phyloP scores from a whole-genome alignment of 2,797 vertebrate genomes.

The Streptopelia turtur region DNA sequence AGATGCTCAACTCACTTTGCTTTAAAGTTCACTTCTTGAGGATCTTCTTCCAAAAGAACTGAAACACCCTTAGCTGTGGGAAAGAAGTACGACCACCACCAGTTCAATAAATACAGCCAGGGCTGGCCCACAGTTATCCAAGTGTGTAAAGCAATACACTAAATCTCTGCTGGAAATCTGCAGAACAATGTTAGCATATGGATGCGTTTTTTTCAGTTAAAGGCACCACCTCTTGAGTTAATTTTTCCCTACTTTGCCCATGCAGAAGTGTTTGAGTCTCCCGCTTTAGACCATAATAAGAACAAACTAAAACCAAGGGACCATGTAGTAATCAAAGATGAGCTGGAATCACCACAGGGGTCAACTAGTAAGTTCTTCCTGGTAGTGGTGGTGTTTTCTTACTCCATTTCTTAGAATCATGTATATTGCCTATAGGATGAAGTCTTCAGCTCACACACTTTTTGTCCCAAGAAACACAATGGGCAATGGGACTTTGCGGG shows the following conservation, averaged over 20 bases:
- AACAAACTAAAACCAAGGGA: background rate
- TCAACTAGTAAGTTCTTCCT: background rate
- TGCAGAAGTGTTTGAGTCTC: background rate
- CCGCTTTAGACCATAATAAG: background rate
- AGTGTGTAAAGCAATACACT: background rate
- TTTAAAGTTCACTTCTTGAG: background rate
- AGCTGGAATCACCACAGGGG: background rate
- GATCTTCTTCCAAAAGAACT: background rate
- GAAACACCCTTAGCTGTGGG: background rate
- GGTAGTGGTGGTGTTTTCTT: background rate
- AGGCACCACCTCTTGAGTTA: background rate
- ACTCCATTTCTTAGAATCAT: background rate
- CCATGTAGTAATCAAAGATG: background rate
- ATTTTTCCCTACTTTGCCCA: background rate
- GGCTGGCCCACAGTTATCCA: background rate
- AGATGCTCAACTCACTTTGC: background rate
- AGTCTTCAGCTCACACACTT: background rate
- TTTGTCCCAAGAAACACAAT: background rate
- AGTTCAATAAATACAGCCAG: background rate
- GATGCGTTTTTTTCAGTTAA: fast-evolving
- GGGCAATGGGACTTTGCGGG: background rate
- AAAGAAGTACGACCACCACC: fast-evolving
- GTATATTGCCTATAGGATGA: background rate
- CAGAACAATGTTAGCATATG: fast-evolving
- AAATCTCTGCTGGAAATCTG: background rate